Conservation (phyloP, 2,113 vertebrate genomes). For the Chelonoidis abingdonii region DNA sequence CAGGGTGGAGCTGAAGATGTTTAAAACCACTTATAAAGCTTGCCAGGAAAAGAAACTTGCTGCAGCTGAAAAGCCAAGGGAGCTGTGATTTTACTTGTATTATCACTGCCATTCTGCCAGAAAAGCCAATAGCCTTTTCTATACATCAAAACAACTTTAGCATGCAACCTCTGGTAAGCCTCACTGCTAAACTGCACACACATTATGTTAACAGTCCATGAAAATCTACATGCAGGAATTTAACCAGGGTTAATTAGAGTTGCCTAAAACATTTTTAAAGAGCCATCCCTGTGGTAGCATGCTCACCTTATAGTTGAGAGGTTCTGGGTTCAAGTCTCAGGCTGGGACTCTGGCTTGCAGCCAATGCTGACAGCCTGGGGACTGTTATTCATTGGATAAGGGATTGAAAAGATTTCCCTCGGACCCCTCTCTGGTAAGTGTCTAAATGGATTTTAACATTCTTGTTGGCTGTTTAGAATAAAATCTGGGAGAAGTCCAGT, state of each 20-base stretch:
- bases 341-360: not conserved
- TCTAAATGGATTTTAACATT: not conserved
- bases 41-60: not conserved
- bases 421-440: too few relatives aligned
- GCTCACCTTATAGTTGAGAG: fast-evolving
- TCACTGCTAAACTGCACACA: not conserved
- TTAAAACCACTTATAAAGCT: not conserved
- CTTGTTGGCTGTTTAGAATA: not conserved
- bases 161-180: fast-evolving
- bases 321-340: not conserved
- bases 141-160: not conserved
- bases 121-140: fast-evolving
- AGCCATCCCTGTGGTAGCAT: not conserved
- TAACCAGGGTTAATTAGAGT: not conserved
- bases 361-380: not conserved
- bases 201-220: not conserved
- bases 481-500: not conserved
- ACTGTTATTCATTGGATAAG: not conserved
- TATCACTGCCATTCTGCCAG: not conserved
- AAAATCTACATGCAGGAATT: not conserved
- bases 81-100: not conserved
- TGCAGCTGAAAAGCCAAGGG: not conserved
- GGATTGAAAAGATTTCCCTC: not conserved
- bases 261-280: fast-evolving
- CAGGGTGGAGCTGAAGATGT: not conserved